Conservation (phyloP, 2,113 vertebrate genomes). For the Orthochromis malagaraziensis region DNA sequence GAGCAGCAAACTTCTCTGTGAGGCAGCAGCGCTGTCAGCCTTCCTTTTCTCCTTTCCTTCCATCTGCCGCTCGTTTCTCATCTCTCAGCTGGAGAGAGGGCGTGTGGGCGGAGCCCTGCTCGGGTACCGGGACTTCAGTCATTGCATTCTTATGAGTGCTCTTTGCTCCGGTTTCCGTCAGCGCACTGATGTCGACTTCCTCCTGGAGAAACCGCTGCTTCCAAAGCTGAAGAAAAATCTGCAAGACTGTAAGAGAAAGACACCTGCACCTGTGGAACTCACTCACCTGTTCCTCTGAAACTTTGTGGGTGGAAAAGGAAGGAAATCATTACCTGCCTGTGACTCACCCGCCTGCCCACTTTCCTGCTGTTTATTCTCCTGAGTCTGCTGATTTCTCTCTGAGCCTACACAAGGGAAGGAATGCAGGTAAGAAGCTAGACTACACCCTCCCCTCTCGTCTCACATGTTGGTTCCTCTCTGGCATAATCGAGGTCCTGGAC, state of each 20-base stretch:
- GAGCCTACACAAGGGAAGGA: background rate
- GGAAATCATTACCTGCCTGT: background rate
- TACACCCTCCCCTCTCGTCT: background rate
- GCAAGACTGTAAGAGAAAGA: background rate
- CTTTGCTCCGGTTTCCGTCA: background rate
- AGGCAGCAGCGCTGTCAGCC: background rate
- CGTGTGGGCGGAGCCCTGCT: background rate
- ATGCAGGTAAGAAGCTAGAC: background rate
- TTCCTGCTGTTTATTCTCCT: background rate
- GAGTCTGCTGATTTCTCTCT: background rate
- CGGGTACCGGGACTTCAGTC: background rate
- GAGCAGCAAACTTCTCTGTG: background rate
- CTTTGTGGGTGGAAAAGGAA: background rate
- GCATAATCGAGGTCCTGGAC: background rate
- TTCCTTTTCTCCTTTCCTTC: background rate
- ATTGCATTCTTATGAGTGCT: rapidly evolving
- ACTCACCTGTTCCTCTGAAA: background rate
- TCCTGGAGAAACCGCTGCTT: background rate
- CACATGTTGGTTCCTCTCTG: background rate
- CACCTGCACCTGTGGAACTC: background rate
- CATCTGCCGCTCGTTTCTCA: background rate
- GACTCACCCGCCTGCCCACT: background rate
- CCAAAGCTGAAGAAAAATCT: background rate
- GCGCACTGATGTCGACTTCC: background rate
- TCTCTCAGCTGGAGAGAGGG: background rate